A percentile compares a stretch with the other conserved stretches of the same genome.
These are phyloP conservation scores for Brachyhypopomus gauderio DNA, from an alignment of 2,113 vertebrate species.

Conservation along the genomic window DNA sequence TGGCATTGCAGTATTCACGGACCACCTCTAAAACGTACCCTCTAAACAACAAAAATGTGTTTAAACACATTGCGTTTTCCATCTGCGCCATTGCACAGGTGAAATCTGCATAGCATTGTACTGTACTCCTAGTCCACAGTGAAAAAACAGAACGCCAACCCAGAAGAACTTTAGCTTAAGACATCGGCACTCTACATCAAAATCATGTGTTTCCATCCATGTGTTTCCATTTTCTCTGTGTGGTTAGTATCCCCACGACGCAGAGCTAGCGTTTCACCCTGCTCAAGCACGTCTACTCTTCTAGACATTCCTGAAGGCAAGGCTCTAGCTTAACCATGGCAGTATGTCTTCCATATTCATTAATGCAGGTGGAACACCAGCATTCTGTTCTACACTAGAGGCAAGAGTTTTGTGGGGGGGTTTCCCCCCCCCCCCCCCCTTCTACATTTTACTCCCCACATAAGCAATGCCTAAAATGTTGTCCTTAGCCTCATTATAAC, in stretches of 20 bases:
- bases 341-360: constrained; percentile 18
- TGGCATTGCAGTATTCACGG: neutral
- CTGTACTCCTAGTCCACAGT: neutral
- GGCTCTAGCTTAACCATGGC: constrained; percentile 8
- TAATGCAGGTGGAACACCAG: constrained; percentile 29
- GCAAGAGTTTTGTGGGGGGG: constrained; percentile 14
- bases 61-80: no score
- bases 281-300: neutral
- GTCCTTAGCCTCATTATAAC: neutral
- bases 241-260: neutral
- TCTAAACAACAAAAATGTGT: neutral
- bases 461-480: neutral
- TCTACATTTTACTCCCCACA: constrained; percentile 5
- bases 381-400: constrained; percentile 22
- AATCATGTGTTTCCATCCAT: no score
- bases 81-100: no score
- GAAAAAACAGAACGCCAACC: neutral
- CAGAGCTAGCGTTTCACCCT: neutral
- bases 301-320: neutral
- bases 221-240: neutral
- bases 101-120: no score
- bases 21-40: neutral
- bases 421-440: no score
- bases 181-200: no score
- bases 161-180: no score